Conservation (phyloP, 53 echinoderm and acorn worm species). For the Echinarachnius parma region DNA sequence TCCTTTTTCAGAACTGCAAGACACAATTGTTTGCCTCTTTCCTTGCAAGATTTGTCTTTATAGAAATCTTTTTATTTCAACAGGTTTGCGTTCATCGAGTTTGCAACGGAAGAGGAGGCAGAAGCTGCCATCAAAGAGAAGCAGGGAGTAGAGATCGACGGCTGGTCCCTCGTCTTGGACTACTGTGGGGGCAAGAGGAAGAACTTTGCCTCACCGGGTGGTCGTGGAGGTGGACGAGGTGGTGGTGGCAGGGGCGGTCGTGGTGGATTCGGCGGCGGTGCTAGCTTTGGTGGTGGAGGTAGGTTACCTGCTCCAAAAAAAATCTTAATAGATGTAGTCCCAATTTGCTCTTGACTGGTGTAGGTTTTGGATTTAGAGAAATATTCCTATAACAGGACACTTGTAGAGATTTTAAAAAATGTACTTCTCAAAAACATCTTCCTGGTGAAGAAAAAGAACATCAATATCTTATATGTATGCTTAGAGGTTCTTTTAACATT, state of each 20-base stretch:
- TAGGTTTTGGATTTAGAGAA: too few species aligned
- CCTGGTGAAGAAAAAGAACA: too few species aligned
- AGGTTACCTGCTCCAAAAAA: too few species aligned
- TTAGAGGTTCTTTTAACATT: too few species aligned
- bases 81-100: conserved; percentile 69
- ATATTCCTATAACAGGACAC: too few species aligned
- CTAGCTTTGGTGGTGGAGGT: conserved; percentile 1
- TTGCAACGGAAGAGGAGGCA: conserved; percentile 29
- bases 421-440: too few species aligned
- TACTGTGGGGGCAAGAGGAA: conserved; percentile 50
- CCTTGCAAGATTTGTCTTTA: neutral
- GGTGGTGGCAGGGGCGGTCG: conserved; percentile 1
- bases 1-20: too few species aligned
- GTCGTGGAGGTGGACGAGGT: neutral
- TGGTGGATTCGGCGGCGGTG: neutral
- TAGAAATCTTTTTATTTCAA: neutral
- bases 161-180: conserved; percentile 65
- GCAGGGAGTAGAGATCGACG: conserved; percentile 65
- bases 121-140: conserved; percentile 50
- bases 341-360: too few species aligned
- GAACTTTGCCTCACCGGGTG: neutral
- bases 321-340: too few species aligned
- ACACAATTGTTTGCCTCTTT: too few species aligned
- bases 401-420: too few species aligned
- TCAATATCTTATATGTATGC: too few species aligned